phyloP scores from a whole-genome alignment of 30 jellyfish, hydroid and myxozoan species.

The Clytia hemisphaerica region DNA sequence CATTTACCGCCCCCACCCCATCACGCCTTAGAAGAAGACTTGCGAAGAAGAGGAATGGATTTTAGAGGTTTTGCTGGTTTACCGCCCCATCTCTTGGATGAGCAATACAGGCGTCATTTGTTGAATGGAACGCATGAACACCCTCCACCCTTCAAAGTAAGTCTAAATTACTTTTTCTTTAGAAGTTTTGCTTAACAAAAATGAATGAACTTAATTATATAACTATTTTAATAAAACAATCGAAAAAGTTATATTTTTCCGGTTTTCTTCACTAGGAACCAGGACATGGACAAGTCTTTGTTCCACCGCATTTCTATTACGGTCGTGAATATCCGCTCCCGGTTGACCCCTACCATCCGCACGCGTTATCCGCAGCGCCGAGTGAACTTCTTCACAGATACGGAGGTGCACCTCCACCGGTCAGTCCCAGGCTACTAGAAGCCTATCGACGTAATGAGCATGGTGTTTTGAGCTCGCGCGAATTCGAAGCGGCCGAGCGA shows the following conservation, averaged over 20 bases:
- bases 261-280: not conserved
- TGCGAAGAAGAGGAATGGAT: conserved; percentile 89
- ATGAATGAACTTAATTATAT: too few species aligned
- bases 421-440: conserved; percentile 87
- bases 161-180: not conserved
- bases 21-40: conserved; percentile 81
- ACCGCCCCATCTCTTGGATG: conserved; percentile 66
- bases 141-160: conserved; percentile 61
- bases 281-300: conserved; percentile 49
- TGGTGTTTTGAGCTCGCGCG: conserved; percentile 21
- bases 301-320: conserved; percentile 65
- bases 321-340: conserved; percentile 81
- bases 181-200: not conserved
- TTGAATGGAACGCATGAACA: conserved; percentile 55
- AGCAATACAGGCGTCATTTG: conserved; percentile 68
- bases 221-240: too few species aligned
- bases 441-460: conserved; percentile 55
- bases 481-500: conserved; percentile 8
- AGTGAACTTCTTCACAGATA: conserved; percentile 51
- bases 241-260: too few species aligned
- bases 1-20: conserved; percentile 48
- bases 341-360: conserved; percentile 64
- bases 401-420: conserved; percentile 2
- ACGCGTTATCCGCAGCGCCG: conserved; percentile 50
- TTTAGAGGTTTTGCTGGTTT: conserved; percentile 70